phyloP scores from a whole-genome alignment of 2,113 vertebrate species.

The Accipiter virgatus region DNA sequence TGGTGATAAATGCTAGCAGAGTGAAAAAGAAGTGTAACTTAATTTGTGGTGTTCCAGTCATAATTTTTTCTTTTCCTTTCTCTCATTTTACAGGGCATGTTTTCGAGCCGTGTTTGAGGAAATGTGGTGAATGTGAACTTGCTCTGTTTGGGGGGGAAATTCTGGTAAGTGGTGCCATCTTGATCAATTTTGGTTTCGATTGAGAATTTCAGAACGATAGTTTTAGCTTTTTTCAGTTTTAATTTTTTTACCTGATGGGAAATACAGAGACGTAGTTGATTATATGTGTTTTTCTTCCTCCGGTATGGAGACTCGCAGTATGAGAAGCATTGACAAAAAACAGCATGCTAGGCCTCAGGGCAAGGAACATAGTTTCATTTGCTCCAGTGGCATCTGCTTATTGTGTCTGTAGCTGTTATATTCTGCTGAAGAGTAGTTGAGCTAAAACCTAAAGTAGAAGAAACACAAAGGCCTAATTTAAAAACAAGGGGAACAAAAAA shows the following conservation, averaged over 20 bases:
- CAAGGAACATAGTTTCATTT: conserved; percentile 40
- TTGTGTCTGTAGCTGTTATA: conserved; percentile 25
- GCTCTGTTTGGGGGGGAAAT: neutral
- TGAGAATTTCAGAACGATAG: neutral
- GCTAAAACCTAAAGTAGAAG: neutral
- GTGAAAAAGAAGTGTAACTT: neutral
- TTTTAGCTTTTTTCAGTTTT: neutral
- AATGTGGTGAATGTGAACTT: conserved; percentile 65
- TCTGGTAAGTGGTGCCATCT: conserved; percentile 49
- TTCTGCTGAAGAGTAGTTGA: neutral
- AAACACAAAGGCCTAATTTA: neutral
- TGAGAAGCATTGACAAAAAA: conserved; percentile 20
- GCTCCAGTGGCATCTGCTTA: conserved; percentile 21
- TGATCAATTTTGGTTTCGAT: neutral
- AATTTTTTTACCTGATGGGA: neutral
- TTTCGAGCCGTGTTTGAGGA: conserved; percentile 8
- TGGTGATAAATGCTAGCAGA: neutral
- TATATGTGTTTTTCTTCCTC: neutral
- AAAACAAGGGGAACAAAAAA: neutral
- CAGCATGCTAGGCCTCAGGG: conserved; percentile 22
- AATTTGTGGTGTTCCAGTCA: neutral
- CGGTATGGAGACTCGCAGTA: neutral
- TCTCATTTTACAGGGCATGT: conserved; percentile 23
- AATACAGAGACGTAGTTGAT: neutral
- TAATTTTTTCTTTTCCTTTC: neutral